Evolutionary conservation across 2,797 vertebrate species (phyloP).

Genomic region (Scleropages formosus): DNA sequence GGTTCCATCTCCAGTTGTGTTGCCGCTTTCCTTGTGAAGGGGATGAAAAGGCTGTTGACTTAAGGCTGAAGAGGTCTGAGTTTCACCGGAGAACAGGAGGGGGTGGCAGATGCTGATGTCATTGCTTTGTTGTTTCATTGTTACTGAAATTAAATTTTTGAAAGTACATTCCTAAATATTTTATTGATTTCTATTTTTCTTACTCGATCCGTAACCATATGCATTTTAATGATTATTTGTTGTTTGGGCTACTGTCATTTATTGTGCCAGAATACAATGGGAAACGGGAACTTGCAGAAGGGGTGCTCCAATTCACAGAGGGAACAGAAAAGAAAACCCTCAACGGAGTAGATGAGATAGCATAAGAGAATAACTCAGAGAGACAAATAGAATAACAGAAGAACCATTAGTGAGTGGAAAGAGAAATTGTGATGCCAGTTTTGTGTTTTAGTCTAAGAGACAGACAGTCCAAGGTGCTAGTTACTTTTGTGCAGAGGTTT

Average conservation of each 20-base stretch:
- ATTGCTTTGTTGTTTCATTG: background rate
- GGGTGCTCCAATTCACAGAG: background rate
- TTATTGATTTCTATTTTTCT: background rate
- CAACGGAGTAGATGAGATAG: no score
- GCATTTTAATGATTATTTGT: slow-evolving; percentile 16
- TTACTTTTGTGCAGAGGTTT: no score
- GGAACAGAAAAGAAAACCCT: background rate
- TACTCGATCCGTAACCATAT: background rate
- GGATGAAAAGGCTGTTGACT: slow-evolving; percentile 17
- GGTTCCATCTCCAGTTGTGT: slow-evolving; percentile 37
- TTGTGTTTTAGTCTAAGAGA: no score
- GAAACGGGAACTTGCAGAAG: background rate
- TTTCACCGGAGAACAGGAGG: background rate
- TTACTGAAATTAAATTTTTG: background rate
- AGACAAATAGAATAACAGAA: background rate
- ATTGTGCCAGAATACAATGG: background rate
- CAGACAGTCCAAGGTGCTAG: no score
- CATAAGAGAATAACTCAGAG: background rate
- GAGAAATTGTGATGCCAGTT: background rate
- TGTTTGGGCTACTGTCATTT: background rate
- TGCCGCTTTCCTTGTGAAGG: slow-evolving; percentile 34
- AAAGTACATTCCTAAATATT: background rate
- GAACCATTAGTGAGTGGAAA: background rate
- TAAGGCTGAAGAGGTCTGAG: background rate
- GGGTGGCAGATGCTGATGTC: background rate